Base-by-base conservation (phyloP, 2,113 vertebrate species). In the Balaenoptera acutorostrata region DNA sequence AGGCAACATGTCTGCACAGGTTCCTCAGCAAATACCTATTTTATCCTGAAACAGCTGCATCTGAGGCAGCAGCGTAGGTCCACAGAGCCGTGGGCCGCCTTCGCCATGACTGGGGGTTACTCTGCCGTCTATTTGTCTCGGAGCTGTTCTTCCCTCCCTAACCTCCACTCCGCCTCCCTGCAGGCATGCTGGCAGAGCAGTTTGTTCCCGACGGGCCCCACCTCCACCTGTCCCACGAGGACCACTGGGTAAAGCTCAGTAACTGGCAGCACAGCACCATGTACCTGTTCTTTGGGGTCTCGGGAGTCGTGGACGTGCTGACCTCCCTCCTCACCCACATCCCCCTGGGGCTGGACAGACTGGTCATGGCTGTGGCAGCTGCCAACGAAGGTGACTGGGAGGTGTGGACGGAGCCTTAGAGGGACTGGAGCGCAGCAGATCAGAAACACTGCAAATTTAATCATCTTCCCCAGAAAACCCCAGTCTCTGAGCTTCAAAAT, bases 261-360 rank as follows among this genome's bases (percentile, higher is more conserved):
- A 99, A 99, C 98, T 99, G 99, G 99, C 99, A 99, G 97, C 99
- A 99, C 98, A 98, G 98, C 97, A 99, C 99, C 87, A 99, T 99
- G 99, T 99, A 99, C 97, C 98, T 99, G 20, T 99, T 99, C 98
- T 99, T 98, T 0, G 99, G 99, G 0, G 98, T 99, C 90, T 99
- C 99, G 0, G 99, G 99, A 11, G 63, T 99, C 5, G 96, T 98
- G 0, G 98, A 99, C 4, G 93, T 99, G 92, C 86, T 99, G 94
- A 99, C 98, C 31, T 97, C 92, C 20, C 6, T 96, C 33, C 95
- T 92, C 46, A 97, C 83, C 66, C 86, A 61, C 23, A 61, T 99
- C 33, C 99, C 99, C 0, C 17, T 13, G 61, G 99, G 99, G 1
- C 66, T 99, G 6, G 99, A 99, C 96, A 99, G 99, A 69, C 90